Percentiles rank a stretch among this genome's conserved stretches.
phyloP scores from a whole-genome alignment of 2,113 vertebrate species.

The Pagrus major region DNA sequence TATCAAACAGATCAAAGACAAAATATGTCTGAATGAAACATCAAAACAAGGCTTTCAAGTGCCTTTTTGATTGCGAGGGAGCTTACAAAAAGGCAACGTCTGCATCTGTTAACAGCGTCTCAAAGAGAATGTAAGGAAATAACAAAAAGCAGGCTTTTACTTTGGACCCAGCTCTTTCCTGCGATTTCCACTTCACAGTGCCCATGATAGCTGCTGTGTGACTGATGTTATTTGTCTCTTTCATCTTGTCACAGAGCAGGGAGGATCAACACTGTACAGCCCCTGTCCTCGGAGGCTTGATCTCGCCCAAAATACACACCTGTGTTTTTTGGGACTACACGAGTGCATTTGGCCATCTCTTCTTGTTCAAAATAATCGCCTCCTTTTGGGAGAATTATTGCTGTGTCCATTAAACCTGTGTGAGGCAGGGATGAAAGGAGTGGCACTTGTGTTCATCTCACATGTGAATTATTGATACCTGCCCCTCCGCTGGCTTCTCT shows the following conservation, averaged over 20 bases:
- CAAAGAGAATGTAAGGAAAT: conserved; percentile 69
- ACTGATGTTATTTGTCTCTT: conserved; percentile 78
- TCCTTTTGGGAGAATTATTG: conserved; percentile 68
- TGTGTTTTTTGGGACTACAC: conserved; percentile 69
- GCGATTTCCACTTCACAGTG: conserved; percentile 79
- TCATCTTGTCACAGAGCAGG: conserved; percentile 76
- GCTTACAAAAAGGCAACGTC: conserved; percentile 51
- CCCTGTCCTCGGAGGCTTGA: conserved; percentile 64
- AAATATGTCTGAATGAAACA: conserved; percentile 70
- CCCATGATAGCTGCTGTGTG: conserved; percentile 51
- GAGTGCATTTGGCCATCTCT: conserved; percentile 48
- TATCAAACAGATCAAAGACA: conserved; percentile 71
- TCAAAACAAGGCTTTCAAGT: conserved; percentile 72
- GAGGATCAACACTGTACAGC: conserved; percentile 54
- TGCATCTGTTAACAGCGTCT: conserved; percentile 59
- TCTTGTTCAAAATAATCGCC: conserved; percentile 64
- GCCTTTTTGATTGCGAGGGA: conserved; percentile 51
- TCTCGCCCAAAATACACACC: conserved; percentile 69
- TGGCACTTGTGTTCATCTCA: conserved; percentile 74
- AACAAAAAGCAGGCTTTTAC: conserved; percentile 57
- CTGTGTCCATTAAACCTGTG: conserved; percentile 70
- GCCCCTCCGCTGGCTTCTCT: conserved; percentile 53
- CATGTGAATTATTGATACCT: conserved; percentile 84
- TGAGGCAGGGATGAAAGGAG: conserved; percentile 73
- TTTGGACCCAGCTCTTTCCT: conserved; percentile 50